Evolutionary conservation across 2,888 invertebrate genomes (phyloP).

Genomic region (Himalopsyche kuldschensis): DNA sequence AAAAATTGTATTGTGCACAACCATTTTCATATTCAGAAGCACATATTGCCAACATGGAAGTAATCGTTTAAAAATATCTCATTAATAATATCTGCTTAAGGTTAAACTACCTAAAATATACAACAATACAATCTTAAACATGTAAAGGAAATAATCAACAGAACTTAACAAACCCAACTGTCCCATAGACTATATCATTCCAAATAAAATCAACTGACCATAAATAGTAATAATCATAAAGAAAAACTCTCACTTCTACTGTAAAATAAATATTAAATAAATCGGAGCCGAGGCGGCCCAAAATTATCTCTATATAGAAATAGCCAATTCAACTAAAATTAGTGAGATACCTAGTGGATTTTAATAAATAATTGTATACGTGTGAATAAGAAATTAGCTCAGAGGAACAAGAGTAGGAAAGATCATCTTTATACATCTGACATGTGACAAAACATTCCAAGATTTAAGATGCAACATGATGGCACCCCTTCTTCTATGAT

Average conservation of each 20-base stretch:
- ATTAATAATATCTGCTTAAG: neutral
- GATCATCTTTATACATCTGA: too few species aligned
- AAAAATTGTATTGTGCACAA: neutral
- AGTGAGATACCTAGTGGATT: neutral
- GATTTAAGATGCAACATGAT: too few species aligned
- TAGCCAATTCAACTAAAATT: neutral
- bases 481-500: too few species aligned
- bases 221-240: neutral
- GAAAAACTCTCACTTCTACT: neutral
- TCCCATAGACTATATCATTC: neutral
- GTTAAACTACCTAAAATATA: neutral
- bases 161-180: neutral
- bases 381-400: neutral
- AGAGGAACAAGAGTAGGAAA: neutral
- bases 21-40: neutral
- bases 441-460: too few species aligned
- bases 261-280: neutral
- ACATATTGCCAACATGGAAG: neutral
- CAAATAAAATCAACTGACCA: conserved; percentile 1
- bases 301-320: neutral
- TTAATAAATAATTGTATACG: neutral
- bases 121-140: neutral
- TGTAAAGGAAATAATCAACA: neutral
- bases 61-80: neutral
- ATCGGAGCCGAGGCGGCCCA: neutral